These are phyloP conservation scores for Dascillus cervinus DNA, from an alignment of 2,888 invertebrate genomes.

Conservation along the genomic window DNA sequence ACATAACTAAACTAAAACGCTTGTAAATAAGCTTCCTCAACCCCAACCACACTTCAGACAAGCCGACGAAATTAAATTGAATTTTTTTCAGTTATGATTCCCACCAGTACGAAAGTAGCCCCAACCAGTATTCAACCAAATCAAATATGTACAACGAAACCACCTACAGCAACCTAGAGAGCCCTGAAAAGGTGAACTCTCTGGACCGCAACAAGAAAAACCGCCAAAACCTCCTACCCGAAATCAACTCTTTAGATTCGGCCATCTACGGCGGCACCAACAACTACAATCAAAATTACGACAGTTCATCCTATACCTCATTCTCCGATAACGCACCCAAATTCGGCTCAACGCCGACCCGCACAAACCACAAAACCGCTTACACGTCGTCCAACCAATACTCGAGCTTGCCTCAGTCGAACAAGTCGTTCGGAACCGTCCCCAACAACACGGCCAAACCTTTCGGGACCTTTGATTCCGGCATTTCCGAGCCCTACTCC, in stretches of 20 bases:
- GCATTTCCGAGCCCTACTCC: constrained; percentile 8
- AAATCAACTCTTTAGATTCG: constrained; percentile 33
- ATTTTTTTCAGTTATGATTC: constrained; percentile 18
- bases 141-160: constrained; percentile 19
- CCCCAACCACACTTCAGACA: neutral
- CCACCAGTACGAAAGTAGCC: constrained; percentile 18
- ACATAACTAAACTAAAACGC: constrained; percentile 9
- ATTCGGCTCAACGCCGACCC: constrained; percentile 15
- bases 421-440: constrained; percentile 15
- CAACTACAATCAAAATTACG: constrained; percentile 31
- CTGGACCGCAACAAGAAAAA: constrained; percentile 35
- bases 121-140: constrained; percentile 17
- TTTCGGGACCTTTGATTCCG: constrained; percentile 12
- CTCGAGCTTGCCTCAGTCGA: constrained; percentile 9
- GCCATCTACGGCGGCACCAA: constrained; percentile 33
- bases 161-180: constrained; percentile 37
- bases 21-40: no score
- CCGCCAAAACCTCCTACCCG: constrained; percentile 28
- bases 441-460: constrained; percentile 20
- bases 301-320: constrained; percentile 15
- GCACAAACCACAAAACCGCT: constrained; percentile 12
- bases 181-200: constrained; percentile 40
- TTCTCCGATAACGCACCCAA: constrained; percentile 25
- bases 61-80: neutral
- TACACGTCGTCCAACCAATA: constrained; percentile 9